Evolutionary conservation across 2,113 vertebrate genomes (phyloP), one percentile per base, ranked within the genome.

Genomic region (Takifugu bimaculatus): DNA sequence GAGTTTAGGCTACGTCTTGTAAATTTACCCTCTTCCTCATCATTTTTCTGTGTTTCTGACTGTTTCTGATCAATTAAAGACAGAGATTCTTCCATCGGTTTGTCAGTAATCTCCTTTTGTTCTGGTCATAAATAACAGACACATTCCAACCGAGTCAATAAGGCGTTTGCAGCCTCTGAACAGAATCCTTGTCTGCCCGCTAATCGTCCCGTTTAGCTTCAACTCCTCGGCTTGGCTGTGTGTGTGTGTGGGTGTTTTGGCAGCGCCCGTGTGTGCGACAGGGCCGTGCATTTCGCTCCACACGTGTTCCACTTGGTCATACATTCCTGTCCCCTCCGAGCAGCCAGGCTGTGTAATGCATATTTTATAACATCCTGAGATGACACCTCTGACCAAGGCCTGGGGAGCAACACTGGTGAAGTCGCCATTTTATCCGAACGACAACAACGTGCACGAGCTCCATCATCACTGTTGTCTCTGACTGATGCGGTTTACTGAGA

Each of bases 281-380:
- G 27, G 20, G 25, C 49, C 28, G n/a, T 35, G 53, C 50, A 63
- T 68, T 71, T 81, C 26, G 48, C 68, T 60, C 51, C 44, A 44
- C 43, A 56, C 63, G 64, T 54, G 59, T 74, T 75, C 54, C 77
- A 70, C 80, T 77, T 78, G 77, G 78, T 72, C 70, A 57, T 55
- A 57, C 61, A 47, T 44, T 26, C 6, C 56, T 59, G 53, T 51
- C 60, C 54, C 59, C 51, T n/a, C 70, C 47, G 68, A 35, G 32
- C 32, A 35, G 74, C 70, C 62, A 56, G 62, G 62, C 60, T 57
- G 32, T 20, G 54, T 27, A 26, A 67, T 90, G 79, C 83, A 91
- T 89, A 84, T 88, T 91, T 90, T 77, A 90, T 77, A 65, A 68
- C 63, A 77, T 81, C 76, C 72, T 77, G 66, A 63, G 63, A 60